These are phyloP conservation scores for Eremobia ochroleuca DNA, from an alignment of 2,888 invertebrate genomes.

Conservation along the genomic window DNA sequence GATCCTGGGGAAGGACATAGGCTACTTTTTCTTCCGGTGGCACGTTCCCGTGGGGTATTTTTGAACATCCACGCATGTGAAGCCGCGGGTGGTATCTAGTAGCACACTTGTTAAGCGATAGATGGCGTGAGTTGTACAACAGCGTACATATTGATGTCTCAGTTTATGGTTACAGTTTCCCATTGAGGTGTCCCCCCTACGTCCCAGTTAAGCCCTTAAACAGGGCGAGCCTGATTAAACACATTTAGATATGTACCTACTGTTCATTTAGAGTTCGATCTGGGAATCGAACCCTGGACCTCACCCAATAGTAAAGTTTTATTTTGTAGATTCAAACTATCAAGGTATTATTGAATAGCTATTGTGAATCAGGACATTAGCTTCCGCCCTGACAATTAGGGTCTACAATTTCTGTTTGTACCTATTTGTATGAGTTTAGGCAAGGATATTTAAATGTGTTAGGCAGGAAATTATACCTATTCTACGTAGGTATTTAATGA, in stretches of 20 bases:
- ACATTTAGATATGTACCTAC: background rate
- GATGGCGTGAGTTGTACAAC: conserved; percentile 53
- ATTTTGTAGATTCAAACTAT: background rate
- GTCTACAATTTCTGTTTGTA: background rate
- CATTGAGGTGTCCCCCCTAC: background rate
- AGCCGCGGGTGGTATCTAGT: background rate
- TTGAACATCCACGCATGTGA: background rate
- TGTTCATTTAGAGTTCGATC: background rate
- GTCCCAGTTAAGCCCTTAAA: too few relatives aligned
- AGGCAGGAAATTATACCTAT: background rate
- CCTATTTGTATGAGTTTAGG: background rate
- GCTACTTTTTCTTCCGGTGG: background rate
- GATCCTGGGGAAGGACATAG: background rate
- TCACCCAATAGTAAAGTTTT: background rate
- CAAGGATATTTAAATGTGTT: background rate
- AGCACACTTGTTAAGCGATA: conserved; percentile 10
- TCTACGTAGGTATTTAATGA: background rate
- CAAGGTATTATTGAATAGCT: background rate
- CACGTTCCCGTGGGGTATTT: background rate
- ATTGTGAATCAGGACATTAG: background rate
- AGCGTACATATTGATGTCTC: background rate
- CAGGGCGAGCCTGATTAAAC: background rate
- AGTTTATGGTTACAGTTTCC: background rate
- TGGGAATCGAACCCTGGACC: conserved; percentile 31
- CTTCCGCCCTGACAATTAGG: background rate